Evolutionary conservation across 2,888 invertebrate genomes (phyloP).

Genomic region (Zelleria hepariella): DNA sequence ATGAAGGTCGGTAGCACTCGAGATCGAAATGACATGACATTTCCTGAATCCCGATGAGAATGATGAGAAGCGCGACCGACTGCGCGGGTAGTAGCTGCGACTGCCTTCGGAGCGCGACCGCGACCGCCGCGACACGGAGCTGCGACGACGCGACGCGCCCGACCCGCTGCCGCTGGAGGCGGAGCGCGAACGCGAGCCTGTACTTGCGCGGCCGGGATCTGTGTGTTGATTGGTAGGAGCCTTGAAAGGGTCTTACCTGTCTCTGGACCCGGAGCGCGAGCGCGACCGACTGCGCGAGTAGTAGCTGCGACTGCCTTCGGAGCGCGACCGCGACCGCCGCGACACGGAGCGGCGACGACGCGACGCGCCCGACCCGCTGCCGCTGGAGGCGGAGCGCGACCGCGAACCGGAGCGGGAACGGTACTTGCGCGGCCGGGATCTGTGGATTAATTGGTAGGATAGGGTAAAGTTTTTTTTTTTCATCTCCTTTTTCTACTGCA

Average conservation of each 20-base stretch:
- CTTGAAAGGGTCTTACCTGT: conserved; percentile 40
- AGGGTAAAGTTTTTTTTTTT: no score
- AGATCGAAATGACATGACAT: no score
- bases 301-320: conserved; percentile 72
- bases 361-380: conserved; percentile 50
- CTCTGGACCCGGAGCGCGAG: conserved; percentile 70
- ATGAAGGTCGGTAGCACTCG: no score
- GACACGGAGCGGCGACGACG: conserved; percentile 60
- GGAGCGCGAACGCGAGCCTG: conserved; percentile 74
- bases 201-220: conserved; percentile 77
- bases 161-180: conserved; percentile 56
- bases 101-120: conserved; percentile 76
- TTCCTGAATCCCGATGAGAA: no score
- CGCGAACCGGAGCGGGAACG: conserved; percentile 76
- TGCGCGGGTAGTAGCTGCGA: conserved; percentile 71
- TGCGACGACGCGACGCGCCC: conserved; percentile 48
- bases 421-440: conserved; percentile 77
- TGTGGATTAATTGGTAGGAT: conserved; percentile 14
- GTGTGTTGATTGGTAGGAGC: no score
- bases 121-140: conserved; percentile 60
- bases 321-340: conserved; percentile 72
- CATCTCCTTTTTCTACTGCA: no score
- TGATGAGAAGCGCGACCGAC: conserved; percentile 73
- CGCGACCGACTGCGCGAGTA: conserved; percentile 74
- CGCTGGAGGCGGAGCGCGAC: conserved; percentile 66